Percentiles rank a stretch among this genome's conserved stretches.
Evolutionary conservation across 1,140 invertebrate species (phyloP).

Genomic region (Alviniconcha marisindica): DNA sequence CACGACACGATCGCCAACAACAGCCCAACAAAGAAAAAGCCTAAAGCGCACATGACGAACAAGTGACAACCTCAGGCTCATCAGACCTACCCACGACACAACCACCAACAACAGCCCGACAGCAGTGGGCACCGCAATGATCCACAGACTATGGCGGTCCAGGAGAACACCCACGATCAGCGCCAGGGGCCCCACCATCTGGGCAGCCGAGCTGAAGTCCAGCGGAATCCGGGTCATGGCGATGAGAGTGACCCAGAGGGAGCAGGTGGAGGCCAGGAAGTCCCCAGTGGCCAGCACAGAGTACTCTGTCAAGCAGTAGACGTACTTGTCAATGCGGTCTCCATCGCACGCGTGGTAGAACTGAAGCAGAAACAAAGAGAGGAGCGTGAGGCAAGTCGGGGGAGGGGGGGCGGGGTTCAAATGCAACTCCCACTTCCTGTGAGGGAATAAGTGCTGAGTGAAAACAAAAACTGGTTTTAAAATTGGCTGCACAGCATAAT

Average conservation of each 20-base stretch:
- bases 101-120: conserved; percentile 81
- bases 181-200: conserved; percentile 88
- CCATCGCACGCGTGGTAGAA: conserved; percentile 84
- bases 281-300: conserved; percentile 90
- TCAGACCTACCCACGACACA: conserved; percentile 76
- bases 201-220: conserved; percentile 82
- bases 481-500: too few species aligned
- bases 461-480: too few species aligned
- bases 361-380: conserved; percentile 58
- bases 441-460: too few species aligned
- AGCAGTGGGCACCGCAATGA: conserved; percentile 86
- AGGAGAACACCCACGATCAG: conserved; percentile 89
- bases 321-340: conserved; percentile 62
- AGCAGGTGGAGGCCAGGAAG: conserved; percentile 90
- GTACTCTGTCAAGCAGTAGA: conserved; percentile 74
- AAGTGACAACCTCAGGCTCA: too few species aligned
- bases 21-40: too few species aligned
- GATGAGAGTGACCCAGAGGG: conserved; percentile 92
- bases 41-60: too few species aligned
- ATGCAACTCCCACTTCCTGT: too few species aligned
- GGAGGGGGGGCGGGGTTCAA: too few species aligned
- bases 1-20: too few species aligned
- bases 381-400: too few species aligned
- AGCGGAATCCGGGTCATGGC: conserved; percentile 86
- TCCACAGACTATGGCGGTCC: conserved; percentile 88